Conservation (phyloP, 2,888 invertebrate genomes). For the Lagria hirta region DNA sequence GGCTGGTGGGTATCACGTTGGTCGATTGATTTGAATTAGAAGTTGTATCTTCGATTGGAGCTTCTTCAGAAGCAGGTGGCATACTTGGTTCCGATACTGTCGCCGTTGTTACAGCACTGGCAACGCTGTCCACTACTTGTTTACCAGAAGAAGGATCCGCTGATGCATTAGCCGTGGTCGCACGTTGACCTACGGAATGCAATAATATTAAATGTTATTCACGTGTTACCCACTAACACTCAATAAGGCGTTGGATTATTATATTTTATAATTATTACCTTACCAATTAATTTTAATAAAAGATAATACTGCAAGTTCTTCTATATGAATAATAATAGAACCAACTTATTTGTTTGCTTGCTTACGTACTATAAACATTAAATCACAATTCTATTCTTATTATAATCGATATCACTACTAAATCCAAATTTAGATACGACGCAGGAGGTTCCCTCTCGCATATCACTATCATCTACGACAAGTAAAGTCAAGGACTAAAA, state of each 20-base stretch:
- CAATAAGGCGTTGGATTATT: constrained; percentile 8
- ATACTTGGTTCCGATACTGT: constrained; percentile 34
- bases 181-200: constrained; percentile 54
- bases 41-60: constrained; percentile 33
- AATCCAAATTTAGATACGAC: constrained; percentile 1
- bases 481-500: too few species aligned
- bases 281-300: too few species aligned
- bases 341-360: constrained; percentile 12
- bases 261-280: neutral
- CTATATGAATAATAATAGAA: constrained; percentile 19
- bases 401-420: constrained; percentile 1
- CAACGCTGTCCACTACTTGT: constrained; percentile 31
- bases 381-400: neutral
- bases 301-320: too few species aligned
- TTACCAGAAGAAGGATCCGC: constrained; percentile 43
- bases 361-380: constrained; percentile 7
- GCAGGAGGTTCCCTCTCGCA: too few species aligned
- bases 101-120: constrained; percentile 27
- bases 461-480: too few species aligned
- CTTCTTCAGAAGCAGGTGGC: constrained; percentile 38
- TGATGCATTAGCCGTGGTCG: constrained; percentile 53
- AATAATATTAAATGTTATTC: constrained; percentile 19
- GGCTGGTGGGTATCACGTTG: constrained; percentile 64
- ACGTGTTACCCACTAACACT: constrained; percentile 27
- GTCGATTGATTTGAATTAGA: constrained; percentile 43